Base-by-base conservation (phyloP, 2,797 vertebrate genomes). In the Gephyroberyx darwinii region DNA sequence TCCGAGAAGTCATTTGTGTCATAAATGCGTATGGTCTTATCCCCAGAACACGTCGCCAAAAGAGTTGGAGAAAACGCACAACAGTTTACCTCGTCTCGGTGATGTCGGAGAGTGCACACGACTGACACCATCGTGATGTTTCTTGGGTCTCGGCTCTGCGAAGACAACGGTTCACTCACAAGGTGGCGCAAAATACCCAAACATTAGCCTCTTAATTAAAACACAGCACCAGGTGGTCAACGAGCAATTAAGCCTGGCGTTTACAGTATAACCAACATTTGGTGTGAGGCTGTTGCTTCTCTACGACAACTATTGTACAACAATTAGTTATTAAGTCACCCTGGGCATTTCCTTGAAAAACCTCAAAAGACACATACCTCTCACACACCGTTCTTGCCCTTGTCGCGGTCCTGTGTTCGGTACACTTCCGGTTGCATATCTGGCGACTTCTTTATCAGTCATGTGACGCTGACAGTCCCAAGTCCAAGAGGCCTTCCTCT, bases 1-100 rank as follows among this genome's bases (percentile, higher is more conserved):
- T 97, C 95, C 0, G 71, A 43, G 3, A 96, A 96, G 84, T 88
- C 82, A 0, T 91, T 37, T 0, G 94, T 37, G 22, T 86, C 88
- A 19, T 96, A 97, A 1, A 98, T 74, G 0, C 92, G 95, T 2
- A 97, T 39, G 0, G 93, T 95, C 84, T 97, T 96, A 70, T 98
- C 96, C 37, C 91, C 85, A 13, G 96, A 96, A 75, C 94, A 93
- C 5, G 95, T 93, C 14, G 95, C 96, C 86, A 96, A 80, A 16
- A 91, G 89, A 0, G 88, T 85, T 0, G 90, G 61, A 0, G 96
- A 97, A 82, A 96, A 94, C 31, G 95, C 92, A 5, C 95, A 96
- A 82, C 59, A 93, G 89, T 93, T 95, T 62, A 96, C 91, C 70
- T 97, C 96, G 35, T 96, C 95, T 0, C 79, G 63, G 37, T 97